Evolutionary conservation across 2,797 vertebrate genomes (phyloP), one percentile per base, ranked within the genome.

Genomic region (Manis crassicaudata): DNA sequence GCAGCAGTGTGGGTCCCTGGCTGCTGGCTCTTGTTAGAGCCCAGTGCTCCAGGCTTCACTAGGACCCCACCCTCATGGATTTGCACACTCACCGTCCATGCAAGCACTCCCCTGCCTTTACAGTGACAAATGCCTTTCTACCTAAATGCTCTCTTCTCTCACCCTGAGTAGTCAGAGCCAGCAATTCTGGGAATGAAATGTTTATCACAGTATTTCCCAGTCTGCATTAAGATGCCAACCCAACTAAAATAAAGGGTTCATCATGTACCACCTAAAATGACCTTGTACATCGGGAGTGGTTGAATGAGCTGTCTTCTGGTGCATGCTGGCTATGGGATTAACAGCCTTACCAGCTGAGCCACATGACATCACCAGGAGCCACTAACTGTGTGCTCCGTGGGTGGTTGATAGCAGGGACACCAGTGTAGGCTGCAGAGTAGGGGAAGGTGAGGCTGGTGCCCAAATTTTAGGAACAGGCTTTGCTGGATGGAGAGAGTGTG

Each of bases 291-390:
- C 56, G 3, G 46, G 40, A 16, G 29, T 2, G 18, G 58, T 27
- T 17, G 0, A 2, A 9, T 0, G 14, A 17, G 14, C 56, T 37
- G n/a, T 60, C 56, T 50, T 40, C 11, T 13, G 11, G 35, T 3
- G 2, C 9, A 10, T 2, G 0, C 46, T 2, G 6, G 32, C n/a
- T 21, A 6, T 1, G 2, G 27, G 62, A 35, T 32, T 6, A 1
- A 23, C 2, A 3, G 7, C 43, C 7, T n/a, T 12, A 13, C 50
- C 8, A 6, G 16, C 50, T 32, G 37, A 32, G 32, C 3, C 65
- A 21, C 23, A 1, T 6, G 23, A 65, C 6, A 0, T 4, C 7
- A 21, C 23, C 6, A 20, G 12, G n/a, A 52, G 13, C 27, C 13
- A 8, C 27, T 7, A 4, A 1, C 1, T 13, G 11, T 27, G 29